These are phyloP conservation scores for Typhlichthys subterraneus DNA, from an alignment of 2,797 vertebrate genomes.

Conservation along the genomic window DNA sequence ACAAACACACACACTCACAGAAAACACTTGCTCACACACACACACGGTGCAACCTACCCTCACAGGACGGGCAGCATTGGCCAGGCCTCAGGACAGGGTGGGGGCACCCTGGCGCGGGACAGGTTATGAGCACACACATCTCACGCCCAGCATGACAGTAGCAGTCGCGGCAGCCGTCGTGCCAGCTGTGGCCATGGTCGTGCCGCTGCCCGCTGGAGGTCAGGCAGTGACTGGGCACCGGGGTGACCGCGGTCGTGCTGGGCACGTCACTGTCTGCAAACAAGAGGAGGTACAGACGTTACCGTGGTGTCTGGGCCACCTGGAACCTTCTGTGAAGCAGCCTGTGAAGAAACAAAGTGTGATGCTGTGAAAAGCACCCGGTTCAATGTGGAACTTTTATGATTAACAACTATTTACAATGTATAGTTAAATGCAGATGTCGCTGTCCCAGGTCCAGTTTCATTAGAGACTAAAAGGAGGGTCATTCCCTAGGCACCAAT, in stretches of 20 bases:
- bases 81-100: slow-evolving; percentile 74
- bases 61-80: slow-evolving; percentile 83
- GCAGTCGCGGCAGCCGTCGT: slow-evolving; percentile 83
- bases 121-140: slow-evolving; percentile 85
- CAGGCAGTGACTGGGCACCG: slow-evolving; percentile 66
- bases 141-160: slow-evolving; percentile 80
- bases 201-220: slow-evolving; percentile 73
- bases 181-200: slow-evolving; percentile 79
- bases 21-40: not conserved
- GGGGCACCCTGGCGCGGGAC: slow-evolving; percentile 76
- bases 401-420: slow-evolving; percentile 29
- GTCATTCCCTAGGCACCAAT: slow-evolving; percentile 1
- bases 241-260: slow-evolving; percentile 50
- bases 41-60: slow-evolving; percentile 63
- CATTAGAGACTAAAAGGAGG: slow-evolving; percentile 19
- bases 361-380: not conserved
- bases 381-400: slow-evolving; percentile 41
- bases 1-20: too few relatives aligned
- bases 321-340: not conserved
- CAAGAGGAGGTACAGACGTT: slow-evolving; percentile 25
- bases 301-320: not conserved
- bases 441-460: slow-evolving; percentile 32
- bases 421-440: slow-evolving; percentile 26
- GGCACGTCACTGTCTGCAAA: slow-evolving; percentile 60
- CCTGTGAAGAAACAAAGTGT: slow-evolving; percentile 12